phyloP scores from a whole-genome alignment of 2,797 vertebrate species.

The Dallia pectoralis region DNA sequence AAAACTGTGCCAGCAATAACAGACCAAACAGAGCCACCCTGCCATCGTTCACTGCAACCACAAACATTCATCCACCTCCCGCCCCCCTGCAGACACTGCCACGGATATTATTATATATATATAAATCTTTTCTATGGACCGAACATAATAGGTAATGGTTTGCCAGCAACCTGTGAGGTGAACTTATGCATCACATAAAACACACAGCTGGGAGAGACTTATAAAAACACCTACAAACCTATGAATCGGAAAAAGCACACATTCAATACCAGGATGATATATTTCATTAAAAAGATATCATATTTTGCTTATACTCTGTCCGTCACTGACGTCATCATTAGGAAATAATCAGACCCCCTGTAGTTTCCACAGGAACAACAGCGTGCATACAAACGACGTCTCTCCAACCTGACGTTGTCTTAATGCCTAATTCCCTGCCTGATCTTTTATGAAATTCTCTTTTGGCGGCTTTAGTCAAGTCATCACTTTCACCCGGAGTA shows the following conservation, averaged over 20 bases:
- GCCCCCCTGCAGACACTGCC: constrained; percentile 80
- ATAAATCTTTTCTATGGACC: constrained; percentile 74
- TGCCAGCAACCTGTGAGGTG: constrained; percentile 40
- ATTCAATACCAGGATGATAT: neutral
- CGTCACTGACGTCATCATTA: too few relatives aligned
- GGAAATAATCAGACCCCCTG: too few relatives aligned
- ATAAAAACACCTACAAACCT: neutral
- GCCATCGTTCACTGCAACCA: constrained; percentile 81
- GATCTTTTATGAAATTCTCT: constrained; percentile 48
- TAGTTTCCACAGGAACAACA: too few relatives aligned
- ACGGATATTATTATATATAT: constrained; percentile 81
- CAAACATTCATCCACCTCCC: constrained; percentile 76
- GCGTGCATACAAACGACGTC: neutral
- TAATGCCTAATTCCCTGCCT: constrained; percentile 27
- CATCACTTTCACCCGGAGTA: constrained; percentile 56
- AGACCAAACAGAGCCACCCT: constrained; percentile 75
- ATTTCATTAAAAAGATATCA: too few relatives aligned
- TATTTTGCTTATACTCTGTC: too few relatives aligned
- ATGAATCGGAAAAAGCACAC: neutral
- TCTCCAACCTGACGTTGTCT: constrained; percentile 31
- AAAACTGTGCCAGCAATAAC: constrained; percentile 85
- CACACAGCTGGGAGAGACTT: constrained; percentile 1
- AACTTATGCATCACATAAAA: constrained; percentile 18
- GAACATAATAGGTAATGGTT: constrained; percentile 75
- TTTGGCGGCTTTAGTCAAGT: constrained; percentile 52